phyloP scores from a whole-genome alignment of 1,140 invertebrate species.

The Cephus cinctus region DNA sequence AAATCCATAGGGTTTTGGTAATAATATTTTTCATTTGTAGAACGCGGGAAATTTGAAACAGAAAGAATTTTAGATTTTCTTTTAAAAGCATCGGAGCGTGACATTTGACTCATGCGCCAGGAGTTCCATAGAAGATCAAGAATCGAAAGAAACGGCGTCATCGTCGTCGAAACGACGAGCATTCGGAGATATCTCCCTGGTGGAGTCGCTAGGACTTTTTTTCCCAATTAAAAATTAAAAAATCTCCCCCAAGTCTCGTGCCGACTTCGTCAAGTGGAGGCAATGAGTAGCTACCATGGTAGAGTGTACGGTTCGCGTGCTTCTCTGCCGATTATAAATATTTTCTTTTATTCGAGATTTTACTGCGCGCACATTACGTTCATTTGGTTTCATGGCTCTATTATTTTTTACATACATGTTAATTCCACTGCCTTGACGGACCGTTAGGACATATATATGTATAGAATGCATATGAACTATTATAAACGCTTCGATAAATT shows the following conservation, averaged over 20 bases:
- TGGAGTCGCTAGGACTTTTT: conserved; percentile 30
- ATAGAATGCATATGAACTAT: too few species aligned
- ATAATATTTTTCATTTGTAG: too few species aligned
- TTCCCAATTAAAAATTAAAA: conserved; percentile 57
- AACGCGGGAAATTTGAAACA: too few species aligned
- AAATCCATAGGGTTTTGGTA: too few species aligned
- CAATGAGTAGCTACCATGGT: conserved; percentile 31
- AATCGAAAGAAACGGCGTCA: too few species aligned
- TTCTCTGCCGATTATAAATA: conserved; percentile 49
- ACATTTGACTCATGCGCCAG: too few species aligned
- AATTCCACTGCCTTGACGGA: conserved; percentile 40
- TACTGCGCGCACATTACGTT: not conserved
- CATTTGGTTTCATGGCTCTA: not conserved
- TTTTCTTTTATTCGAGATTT: not conserved
- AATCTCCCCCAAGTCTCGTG: conserved; percentile 32
- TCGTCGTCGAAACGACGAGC: too few species aligned
- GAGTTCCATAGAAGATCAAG: too few species aligned
- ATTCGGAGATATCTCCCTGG: not conserved
- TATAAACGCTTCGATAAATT: too few species aligned
- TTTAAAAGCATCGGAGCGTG: too few species aligned
- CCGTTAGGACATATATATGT: too few species aligned
- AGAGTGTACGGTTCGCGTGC: conserved; percentile 35
- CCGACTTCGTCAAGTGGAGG: conserved; percentile 23
- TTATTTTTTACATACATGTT: conserved; percentile 41
- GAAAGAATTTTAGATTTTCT: too few species aligned